phyloP scores from a whole-genome alignment of 2,888 invertebrate genomes.

The Nezara viridula region DNA sequence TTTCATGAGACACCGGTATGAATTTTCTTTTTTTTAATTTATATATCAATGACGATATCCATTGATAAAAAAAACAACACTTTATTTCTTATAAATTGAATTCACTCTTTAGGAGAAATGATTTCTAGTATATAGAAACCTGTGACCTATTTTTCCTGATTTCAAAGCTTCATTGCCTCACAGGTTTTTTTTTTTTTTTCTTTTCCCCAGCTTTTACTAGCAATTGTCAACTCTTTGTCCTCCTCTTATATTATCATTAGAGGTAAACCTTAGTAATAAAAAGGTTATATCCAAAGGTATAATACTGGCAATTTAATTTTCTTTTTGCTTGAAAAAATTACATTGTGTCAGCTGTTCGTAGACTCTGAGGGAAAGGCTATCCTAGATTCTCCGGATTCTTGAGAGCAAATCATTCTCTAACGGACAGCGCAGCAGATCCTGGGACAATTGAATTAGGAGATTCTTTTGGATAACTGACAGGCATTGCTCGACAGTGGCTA shows the following conservation, averaged over 20 bases:
- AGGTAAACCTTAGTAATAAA: not conserved
- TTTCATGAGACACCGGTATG: too few species aligned
- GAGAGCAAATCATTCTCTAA: not conserved
- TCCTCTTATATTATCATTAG: not conserved
- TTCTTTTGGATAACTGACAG: not conserved
- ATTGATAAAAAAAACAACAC: not conserved
- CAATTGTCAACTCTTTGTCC: not conserved
- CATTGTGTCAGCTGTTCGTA: not conserved
- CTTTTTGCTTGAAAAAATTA: not conserved
- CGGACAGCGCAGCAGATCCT: not conserved
- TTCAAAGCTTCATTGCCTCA: not conserved
- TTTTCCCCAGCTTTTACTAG: not conserved
- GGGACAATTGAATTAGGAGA: not conserved
- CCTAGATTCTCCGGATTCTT: not conserved
- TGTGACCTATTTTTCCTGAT: not conserved
- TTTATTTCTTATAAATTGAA: not conserved
- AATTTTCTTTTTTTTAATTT: too few species aligned
- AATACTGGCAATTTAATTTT: not conserved
- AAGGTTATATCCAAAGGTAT: not conserved
- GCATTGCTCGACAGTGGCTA: not conserved
- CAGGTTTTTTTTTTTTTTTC: not conserved
- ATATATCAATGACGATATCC: too few species aligned
- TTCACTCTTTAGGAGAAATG: not conserved
- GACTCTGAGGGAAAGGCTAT: not conserved
- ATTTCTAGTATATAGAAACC: not conserved